Evolutionary conservation across 2,888 invertebrate species (phyloP).

Genomic region (Stictocephala bisonia): DNA sequence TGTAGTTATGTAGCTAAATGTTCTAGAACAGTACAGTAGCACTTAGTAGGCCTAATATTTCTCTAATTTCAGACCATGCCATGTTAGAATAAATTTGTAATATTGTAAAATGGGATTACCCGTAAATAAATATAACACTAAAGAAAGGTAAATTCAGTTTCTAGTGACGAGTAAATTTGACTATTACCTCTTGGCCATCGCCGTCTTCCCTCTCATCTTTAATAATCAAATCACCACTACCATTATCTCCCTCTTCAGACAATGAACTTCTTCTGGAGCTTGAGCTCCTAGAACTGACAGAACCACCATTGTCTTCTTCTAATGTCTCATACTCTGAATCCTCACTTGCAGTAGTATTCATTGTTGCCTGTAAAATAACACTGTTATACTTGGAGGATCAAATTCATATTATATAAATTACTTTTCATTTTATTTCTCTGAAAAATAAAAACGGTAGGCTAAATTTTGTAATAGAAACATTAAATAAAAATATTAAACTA

Average conservation of each 20-base stretch:
- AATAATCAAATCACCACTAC: slow-evolving; percentile 65
- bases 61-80: no score
- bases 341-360: slow-evolving; percentile 43
- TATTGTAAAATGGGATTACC: no score
- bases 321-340: slow-evolving; percentile 59
- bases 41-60: no score
- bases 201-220: slow-evolving; percentile 76
- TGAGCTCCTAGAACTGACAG: slow-evolving; percentile 51
- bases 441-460: no score
- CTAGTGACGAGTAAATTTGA: background rate
- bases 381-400: background rate
- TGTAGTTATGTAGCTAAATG: no score
- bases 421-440: no score
- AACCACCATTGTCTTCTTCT: slow-evolving; percentile 61
- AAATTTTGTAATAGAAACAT: no score
- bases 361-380: background rate
- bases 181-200: slow-evolving; percentile 74
- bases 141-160: background rate
- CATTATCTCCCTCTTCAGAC: slow-evolving; percentile 35
- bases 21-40: no score
- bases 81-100: no score
- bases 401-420: no score
- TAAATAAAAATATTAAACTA: no score
- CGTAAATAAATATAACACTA: no score
- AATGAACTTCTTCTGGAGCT: slow-evolving; percentile 27